phyloP scores from a whole-genome alignment of 1,140 invertebrate genomes.

The Bacillus rossius region DNA sequence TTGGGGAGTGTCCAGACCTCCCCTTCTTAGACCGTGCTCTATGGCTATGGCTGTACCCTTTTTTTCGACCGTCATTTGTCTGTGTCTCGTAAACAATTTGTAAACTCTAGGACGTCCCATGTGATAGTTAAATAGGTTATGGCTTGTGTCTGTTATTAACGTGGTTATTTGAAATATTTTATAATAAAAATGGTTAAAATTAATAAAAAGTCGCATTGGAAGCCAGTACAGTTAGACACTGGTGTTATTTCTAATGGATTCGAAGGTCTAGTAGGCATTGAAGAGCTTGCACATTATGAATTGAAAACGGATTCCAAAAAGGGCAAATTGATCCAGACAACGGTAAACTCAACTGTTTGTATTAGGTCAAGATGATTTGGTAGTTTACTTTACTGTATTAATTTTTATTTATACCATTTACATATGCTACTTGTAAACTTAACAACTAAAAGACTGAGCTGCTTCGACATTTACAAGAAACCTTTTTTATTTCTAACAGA shows the following conservation, averaged over 20 bases:
- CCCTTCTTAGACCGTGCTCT: too few relatives aligned
- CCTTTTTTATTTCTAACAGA: neutral
- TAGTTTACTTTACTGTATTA: neutral
- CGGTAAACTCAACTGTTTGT: neutral
- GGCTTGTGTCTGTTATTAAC: too few relatives aligned
- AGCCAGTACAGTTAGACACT: conserved; percentile 2
- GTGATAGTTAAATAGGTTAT: too few relatives aligned
- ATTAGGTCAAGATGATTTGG: neutral
- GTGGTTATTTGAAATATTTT: too few relatives aligned
- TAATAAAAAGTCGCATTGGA: neutral
- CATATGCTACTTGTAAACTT: too few relatives aligned
- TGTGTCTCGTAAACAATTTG: too few relatives aligned
- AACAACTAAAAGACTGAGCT: neutral
- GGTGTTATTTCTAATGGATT: conserved; percentile 1
- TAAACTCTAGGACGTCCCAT: too few relatives aligned
- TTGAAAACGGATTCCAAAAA: neutral
- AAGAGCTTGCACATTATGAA: neutral
- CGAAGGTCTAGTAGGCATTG: conserved; percentile 5
- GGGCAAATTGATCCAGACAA: neutral
- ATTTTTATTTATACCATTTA: neutral
- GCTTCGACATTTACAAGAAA: neutral
- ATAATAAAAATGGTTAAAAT: conserved; percentile 2
- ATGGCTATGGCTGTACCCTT: too few relatives aligned
- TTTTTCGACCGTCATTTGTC: too few relatives aligned
- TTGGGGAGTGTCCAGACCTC: too few relatives aligned